Percentiles rank a stretch among this genome's conserved stretches.
Conservation (phyloP, 1,140 invertebrate species). For the Eriocheir sinensis region DNA sequence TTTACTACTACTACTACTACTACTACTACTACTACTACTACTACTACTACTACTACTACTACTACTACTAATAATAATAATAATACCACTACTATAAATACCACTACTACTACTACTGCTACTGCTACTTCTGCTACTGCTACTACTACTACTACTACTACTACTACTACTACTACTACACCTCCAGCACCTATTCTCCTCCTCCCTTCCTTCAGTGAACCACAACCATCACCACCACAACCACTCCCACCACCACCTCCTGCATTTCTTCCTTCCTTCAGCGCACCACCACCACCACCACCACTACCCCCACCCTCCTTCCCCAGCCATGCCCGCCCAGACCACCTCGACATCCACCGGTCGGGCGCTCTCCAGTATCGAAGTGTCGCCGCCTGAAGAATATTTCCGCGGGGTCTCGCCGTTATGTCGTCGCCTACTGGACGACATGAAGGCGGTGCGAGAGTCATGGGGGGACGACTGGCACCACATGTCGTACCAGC, state of each 20-base stretch:
- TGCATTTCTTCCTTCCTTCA: not conserved
- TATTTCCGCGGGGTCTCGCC: constrained; percentile 78
- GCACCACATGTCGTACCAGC: constrained; percentile 86
- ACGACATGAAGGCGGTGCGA: constrained; percentile 87
- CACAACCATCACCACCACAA: not conserved
- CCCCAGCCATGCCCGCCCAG: constrained; percentile 47
- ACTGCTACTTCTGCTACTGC: too few relatives aligned
- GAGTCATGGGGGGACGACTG: constrained; percentile 88
- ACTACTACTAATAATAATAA: too few relatives aligned
- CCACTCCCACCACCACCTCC: not conserved
- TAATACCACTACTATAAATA: too few relatives aligned
- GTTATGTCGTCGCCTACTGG: constrained; percentile 79
- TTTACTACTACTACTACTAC: not conserved
- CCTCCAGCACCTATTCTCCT: too few relatives aligned
- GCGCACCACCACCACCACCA: not conserved
- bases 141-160: too few relatives aligned
- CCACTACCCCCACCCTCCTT: not conserved
- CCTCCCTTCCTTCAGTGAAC: too few relatives aligned
- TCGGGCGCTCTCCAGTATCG: not conserved
- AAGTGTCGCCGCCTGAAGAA: constrained; percentile 76
- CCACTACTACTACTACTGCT: too few relatives aligned
- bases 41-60: too few relatives aligned
- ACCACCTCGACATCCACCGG: not conserved
- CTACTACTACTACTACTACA: too few relatives aligned
- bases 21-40: too few relatives aligned